Conservation (phyloP, 2,113 vertebrate genomes). For the Marcusenius ussheri region DNA sequence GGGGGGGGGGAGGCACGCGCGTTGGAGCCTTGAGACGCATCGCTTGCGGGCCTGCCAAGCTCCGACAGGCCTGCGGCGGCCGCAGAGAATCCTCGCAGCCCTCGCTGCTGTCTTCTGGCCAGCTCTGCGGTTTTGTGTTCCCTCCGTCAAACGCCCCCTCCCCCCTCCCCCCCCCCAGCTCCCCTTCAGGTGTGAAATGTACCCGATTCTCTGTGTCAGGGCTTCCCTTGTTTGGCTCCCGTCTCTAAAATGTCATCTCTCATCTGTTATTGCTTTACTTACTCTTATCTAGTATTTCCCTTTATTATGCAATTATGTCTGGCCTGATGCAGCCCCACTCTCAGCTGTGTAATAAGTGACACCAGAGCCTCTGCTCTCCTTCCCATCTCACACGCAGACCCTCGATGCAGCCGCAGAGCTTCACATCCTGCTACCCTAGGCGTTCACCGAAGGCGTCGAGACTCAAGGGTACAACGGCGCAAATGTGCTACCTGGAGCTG, state of each 20-base stretch:
- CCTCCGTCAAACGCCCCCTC: not conserved
- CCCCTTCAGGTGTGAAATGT: not conserved
- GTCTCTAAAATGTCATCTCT: not conserved
- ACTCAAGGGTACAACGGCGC: not conserved
- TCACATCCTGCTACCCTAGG: not conserved
- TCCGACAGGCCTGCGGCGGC: not conserved
- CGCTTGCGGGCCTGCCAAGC: not conserved
- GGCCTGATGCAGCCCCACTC: not conserved
- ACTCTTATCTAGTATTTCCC: not conserved
- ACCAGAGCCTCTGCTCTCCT: not conserved
- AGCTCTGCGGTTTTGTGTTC: not conserved
- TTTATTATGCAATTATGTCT: slow-evolving; percentile 7
- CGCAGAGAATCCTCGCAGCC: not conserved
- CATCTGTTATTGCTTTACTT: not conserved
- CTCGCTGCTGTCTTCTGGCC: not conserved
- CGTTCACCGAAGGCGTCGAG: not conserved
- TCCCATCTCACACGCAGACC: not conserved
- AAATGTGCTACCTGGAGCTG: not conserved
- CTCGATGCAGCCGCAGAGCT: not conserved
- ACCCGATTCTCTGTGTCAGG: not conserved
- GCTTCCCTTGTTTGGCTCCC: not conserved
- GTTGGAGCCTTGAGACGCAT: not conserved
- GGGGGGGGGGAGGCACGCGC: not conserved
- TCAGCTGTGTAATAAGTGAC: not conserved
- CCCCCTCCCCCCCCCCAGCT: not conserved